A percentile compares a stretch with the other conserved stretches of the same genome.
These are phyloP conservation scores for Caenorhabditis becei DNA, from an alignment of 2,888 invertebrate species.

Conservation along the genomic window DNA sequence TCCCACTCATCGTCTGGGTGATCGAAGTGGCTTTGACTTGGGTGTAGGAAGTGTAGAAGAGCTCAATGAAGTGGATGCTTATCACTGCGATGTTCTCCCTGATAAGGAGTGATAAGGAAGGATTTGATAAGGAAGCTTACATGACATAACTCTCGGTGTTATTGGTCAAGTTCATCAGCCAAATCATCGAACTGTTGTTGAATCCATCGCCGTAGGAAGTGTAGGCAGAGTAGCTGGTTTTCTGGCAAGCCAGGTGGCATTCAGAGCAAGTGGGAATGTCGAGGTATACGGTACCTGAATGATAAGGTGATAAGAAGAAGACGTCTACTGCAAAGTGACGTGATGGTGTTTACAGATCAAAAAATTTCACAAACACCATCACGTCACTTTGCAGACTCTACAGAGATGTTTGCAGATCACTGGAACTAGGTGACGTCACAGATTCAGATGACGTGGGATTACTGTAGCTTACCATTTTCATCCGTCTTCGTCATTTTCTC, in stretches of 20 bases:
- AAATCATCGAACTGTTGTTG: slow-evolving; percentile 66
- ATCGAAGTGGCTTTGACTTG: slow-evolving; percentile 49
- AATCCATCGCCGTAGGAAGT: slow-evolving; percentile 77
- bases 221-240: slow-evolving; percentile 70
- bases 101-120: neutral
- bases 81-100: slow-evolving; percentile 52
- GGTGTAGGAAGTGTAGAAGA: slow-evolving; percentile 46
- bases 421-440: neutral
- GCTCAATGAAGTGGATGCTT: slow-evolving; percentile 43
- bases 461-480: slow-evolving; percentile 35
- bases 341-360: too few species aligned
- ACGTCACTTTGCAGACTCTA: too few species aligned
- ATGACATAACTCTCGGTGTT: slow-evolving; percentile 55
- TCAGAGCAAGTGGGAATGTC: slow-evolving; percentile 51
- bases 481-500: slow-evolving; percentile 51
- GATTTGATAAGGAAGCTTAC: slow-evolving; percentile 41
- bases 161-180: slow-evolving; percentile 56
- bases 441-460: neutral
- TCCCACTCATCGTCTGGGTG: slow-evolving; percentile 24
- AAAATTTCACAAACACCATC: too few species aligned
- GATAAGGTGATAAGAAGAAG: neutral
- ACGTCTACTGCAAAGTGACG: neutral
- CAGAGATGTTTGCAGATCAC: too few species aligned
- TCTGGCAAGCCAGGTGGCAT: slow-evolving; percentile 50
- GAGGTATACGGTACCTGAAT: slow-evolving; percentile 39